These are phyloP conservation scores for Brachypteracias leptosomus DNA, from an alignment of 2,113 vertebrate species.

Conservation along the genomic window DNA sequence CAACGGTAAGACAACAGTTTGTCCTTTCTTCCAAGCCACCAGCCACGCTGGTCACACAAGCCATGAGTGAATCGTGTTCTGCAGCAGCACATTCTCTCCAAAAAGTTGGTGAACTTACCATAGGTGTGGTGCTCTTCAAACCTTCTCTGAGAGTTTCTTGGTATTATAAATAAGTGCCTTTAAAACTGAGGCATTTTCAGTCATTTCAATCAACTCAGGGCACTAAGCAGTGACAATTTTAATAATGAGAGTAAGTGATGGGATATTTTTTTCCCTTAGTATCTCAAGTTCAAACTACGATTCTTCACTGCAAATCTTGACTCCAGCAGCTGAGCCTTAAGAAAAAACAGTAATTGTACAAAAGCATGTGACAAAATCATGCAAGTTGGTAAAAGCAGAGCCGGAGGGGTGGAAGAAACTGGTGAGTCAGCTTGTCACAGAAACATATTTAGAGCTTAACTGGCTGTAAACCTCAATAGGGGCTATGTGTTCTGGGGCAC, in stretches of 20 bases:
- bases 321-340: not conserved
- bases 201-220: not conserved
- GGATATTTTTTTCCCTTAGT: not conserved
- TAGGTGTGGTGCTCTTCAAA: not conserved
- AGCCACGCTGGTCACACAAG: not conserved
- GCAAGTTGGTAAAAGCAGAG: not conserved
- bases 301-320: not conserved
- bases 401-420: not conserved
- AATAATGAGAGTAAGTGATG: not conserved
- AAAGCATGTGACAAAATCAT: not conserved
- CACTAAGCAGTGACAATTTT: not conserved
- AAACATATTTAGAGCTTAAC: conserved; percentile 20
- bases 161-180: not conserved
- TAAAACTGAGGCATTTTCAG: not conserved
- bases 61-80: not conserved
- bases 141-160: not conserved
- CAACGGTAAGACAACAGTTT: not conserved
- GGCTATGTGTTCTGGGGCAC: not conserved
- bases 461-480: conserved; percentile 24
- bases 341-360: not conserved
- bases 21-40: not conserved
- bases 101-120: not conserved
- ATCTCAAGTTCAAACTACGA: not conserved
- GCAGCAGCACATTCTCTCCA: not conserved
- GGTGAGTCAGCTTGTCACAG: conserved; percentile 28